Conservation (phyloP, 1,140 invertebrate species). For the Octopus bimaculoides region DNA sequence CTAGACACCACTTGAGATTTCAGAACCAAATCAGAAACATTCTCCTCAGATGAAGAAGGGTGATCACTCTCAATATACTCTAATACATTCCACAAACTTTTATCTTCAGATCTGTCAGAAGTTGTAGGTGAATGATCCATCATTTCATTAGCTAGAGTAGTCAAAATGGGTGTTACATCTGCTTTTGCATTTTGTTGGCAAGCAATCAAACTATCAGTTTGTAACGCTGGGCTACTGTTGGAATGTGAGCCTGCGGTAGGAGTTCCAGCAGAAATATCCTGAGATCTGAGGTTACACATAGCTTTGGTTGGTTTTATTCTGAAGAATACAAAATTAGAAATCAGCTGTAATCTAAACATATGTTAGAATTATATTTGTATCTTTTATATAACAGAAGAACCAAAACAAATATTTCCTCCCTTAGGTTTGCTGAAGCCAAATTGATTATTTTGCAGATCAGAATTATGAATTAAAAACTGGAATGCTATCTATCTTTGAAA, state of each 20-base stretch:
- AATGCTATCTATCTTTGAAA: too few species aligned
- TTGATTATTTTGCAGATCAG: too few species aligned
- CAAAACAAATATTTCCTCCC: too few species aligned
- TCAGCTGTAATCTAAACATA: neutral
- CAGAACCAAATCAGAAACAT: neutral
- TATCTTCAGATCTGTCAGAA: neutral
- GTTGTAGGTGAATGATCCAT: conserved; percentile 1
- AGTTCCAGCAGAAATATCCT: neutral
- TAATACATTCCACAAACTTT: conserved; percentile 9
- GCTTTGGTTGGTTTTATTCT: neutral
- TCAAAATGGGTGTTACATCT: conserved; percentile 6
- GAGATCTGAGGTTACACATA: neutral
- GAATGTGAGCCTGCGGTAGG: neutral
- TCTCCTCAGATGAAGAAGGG: neutral
- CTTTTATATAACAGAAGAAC: too few species aligned
- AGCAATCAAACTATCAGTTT: neutral
- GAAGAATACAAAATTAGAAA: neutral
- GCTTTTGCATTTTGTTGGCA: neutral
- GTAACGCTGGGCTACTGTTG: neutral
- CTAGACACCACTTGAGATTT: neutral
- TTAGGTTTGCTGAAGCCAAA: too few species aligned
- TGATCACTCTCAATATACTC: conserved; percentile 5
- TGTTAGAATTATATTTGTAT: too few species aligned
- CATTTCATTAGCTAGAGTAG: conserved; percentile 7
- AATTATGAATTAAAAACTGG: too few species aligned